Conservation (phyloP, 2,888 invertebrate species). For the Enchytraeus crypticus region DNA sequence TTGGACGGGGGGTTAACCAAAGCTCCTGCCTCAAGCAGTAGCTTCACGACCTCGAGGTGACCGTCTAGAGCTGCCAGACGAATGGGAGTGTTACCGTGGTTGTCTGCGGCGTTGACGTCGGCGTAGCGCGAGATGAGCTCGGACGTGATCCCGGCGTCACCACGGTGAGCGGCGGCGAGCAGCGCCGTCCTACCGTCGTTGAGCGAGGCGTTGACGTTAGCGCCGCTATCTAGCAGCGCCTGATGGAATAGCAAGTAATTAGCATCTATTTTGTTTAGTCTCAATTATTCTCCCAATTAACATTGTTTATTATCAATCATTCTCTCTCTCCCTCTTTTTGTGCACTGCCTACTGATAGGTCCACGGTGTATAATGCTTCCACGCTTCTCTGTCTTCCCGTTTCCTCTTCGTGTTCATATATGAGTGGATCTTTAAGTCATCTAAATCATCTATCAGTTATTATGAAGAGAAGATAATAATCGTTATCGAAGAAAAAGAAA, state of each 20-base stretch:
- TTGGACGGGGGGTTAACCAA: not conserved
- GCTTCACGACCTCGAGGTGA: slow-evolving; percentile 75
- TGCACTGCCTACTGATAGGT: too few relatives aligned
- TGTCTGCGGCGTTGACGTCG: slow-evolving; percentile 73
- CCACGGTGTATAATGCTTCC: too few relatives aligned
- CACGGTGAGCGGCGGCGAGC: slow-evolving; percentile 88
- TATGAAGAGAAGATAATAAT: too few relatives aligned
- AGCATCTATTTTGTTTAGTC: too few relatives aligned
- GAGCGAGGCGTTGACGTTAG: not conserved
- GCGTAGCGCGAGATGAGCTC: slow-evolving; percentile 89
- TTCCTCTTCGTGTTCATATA: too few relatives aligned
- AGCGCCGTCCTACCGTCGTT: slow-evolving; percentile 64
- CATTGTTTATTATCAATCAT: too few relatives aligned
- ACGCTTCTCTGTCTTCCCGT: too few relatives aligned
- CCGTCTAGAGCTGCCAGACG: slow-evolving; percentile 99
- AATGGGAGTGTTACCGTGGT: slow-evolving; percentile 68
- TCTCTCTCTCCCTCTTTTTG: too few relatives aligned
- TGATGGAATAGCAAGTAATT: not conserved
- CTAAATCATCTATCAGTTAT: too few relatives aligned
- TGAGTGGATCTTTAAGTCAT: too few relatives aligned
- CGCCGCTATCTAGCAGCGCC: not conserved
- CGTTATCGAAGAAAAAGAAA: too few relatives aligned
- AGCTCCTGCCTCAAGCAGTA: slow-evolving; percentile 2
- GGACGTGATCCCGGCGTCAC: slow-evolving; percentile 84
- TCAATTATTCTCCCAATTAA: too few relatives aligned